Evolutionary conservation across 1,140 invertebrate species (phyloP).

Genomic region (Drosophila orena): DNA sequence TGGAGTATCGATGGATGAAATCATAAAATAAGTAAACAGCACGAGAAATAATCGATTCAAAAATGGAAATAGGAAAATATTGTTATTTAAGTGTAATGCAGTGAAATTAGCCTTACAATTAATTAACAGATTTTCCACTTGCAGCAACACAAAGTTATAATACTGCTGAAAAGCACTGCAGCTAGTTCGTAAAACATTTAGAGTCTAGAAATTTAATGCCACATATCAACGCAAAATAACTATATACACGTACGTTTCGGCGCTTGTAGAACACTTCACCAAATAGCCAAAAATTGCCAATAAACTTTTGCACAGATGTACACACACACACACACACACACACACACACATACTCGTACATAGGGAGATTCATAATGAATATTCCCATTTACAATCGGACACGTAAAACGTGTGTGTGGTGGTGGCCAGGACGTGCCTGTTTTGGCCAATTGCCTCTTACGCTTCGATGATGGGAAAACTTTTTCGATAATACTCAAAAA

Average conservation of each 20-base stretch:
- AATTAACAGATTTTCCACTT: too few relatives aligned
- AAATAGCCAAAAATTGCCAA: slow-evolving; percentile 39
- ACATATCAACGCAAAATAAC: slow-evolving; percentile 3
- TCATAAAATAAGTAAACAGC: background rate
- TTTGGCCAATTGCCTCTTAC: slow-evolving; percentile 69
- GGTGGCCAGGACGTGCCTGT: slow-evolving; percentile 56
- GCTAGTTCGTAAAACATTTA: too few relatives aligned
- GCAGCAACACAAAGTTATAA: too few relatives aligned
- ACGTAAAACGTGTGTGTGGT: slow-evolving; percentile 49
- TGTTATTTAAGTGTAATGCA: too few relatives aligned
- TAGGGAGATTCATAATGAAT: slow-evolving; percentile 13
- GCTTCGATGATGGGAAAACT: slow-evolving; percentile 78
- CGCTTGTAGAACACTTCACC: slow-evolving; percentile 16
- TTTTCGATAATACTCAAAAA: slow-evolving; percentile 84
- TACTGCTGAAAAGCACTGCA: too few relatives aligned
- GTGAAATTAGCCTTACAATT: too few relatives aligned
- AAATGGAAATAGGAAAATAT: background rate
- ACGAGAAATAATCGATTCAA: background rate
- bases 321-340: slow-evolving; percentile 3
- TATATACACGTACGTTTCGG: slow-evolving; percentile 32
- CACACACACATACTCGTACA: background rate
- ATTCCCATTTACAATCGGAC: slow-evolving; percentile 30
- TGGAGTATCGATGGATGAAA: slow-evolving; percentile 9
- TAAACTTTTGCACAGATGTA: slow-evolving; percentile 31
- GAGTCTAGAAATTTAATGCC: too few relatives aligned